Base-by-base conservation (phyloP, 2,113 vertebrate genomes). In the Cacatua alba region DNA sequence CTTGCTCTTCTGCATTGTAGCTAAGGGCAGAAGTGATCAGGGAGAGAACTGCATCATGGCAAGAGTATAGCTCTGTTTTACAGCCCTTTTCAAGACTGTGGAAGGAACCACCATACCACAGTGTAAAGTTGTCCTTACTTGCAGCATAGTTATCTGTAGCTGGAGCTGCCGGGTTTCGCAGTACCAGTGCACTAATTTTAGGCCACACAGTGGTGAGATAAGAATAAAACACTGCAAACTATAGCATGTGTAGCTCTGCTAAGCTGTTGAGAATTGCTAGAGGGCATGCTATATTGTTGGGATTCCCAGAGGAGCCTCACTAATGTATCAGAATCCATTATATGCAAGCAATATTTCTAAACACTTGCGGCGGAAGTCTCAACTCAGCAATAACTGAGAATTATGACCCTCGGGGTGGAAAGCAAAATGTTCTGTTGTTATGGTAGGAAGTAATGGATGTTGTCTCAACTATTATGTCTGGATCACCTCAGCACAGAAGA, bases 311-410 rank as follows among this genome's bases (percentile, higher is more conserved):
- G 81, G 64, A 89, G 28, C n/a, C 64, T 82, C 78, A 17, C 53
- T 37, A 10, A 72, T 31, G 28, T 23, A 62, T 63, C 44, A 75
- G 77, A 86, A 88, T 60, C 44, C 69, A 70, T 78, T 81, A 49
- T 48, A 49, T 41, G 59, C 65, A 69, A 87, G 77, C 69, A 70
- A 5, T 53, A 78, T 94, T 86, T 92, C 68, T 91, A 89, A 92
- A 80, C 57, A 65, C 46, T 95, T 75, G 84, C 65, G 81, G 51
- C 72, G 84, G 81, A 67, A 75, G 25, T 29, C 92, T 87, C 87
- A 71, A 1, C 1, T 53, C 33, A 25, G 55, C 84, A 87, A 83
- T 96, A 92, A 84, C 55, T 17, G 64, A 49, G 24, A 92, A 48
- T 95, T 94, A 83, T 13, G 52, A 48, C 63, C 52, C 75, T 88